These are phyloP conservation scores for Cenopis cana DNA, from an alignment of 2,888 invertebrate genomes.

Conservation along the genomic window DNA sequence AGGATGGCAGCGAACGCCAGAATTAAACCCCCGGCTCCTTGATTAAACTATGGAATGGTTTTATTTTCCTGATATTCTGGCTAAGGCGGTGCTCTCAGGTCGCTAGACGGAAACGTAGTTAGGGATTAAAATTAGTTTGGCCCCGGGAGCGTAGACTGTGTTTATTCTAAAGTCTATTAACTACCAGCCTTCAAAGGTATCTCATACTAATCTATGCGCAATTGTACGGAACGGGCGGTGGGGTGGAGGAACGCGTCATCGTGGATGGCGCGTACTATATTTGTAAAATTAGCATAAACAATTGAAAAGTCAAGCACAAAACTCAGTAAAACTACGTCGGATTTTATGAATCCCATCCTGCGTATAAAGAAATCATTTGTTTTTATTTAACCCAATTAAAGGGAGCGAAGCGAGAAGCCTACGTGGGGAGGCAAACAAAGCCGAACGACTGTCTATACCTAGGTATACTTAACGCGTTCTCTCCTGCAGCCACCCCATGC, in stretches of 20 bases:
- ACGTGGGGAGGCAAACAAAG: slow-evolving; percentile 42
- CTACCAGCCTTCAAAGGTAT: slow-evolving; percentile 17
- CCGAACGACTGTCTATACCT: slow-evolving; percentile 43
- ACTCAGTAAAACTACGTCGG: slow-evolving; percentile 1
- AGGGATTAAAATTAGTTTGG: slow-evolving; percentile 17
- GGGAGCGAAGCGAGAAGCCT: slow-evolving; percentile 38
- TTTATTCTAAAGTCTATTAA: slow-evolving; percentile 10
- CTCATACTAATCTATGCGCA: no score
- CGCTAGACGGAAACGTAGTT: slow-evolving; percentile 16
- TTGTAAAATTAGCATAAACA: slow-evolving; percentile 15
- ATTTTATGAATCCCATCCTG: slow-evolving; percentile 39
- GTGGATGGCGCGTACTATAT: no score
- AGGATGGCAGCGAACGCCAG: slow-evolving; percentile 1
- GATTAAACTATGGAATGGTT: slow-evolving; percentile 37
- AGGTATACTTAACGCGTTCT: slow-evolving; percentile 44
- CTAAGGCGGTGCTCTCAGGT: not conserved
- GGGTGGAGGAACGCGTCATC: no score
- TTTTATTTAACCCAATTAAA: slow-evolving; percentile 45
- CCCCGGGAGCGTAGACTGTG: slow-evolving; percentile 3
- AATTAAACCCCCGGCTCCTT: slow-evolving; percentile 33
- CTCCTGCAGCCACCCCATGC: slow-evolving; percentile 36
- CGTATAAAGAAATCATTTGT: slow-evolving; percentile 44
- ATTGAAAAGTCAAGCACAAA: slow-evolving; percentile 17
- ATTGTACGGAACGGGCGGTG: no score
- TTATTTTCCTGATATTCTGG: slow-evolving; percentile 21